Evolutionary conservation across 2,113 vertebrate species (phyloP).

Genomic region (Archocentrus centrarchus): DNA sequence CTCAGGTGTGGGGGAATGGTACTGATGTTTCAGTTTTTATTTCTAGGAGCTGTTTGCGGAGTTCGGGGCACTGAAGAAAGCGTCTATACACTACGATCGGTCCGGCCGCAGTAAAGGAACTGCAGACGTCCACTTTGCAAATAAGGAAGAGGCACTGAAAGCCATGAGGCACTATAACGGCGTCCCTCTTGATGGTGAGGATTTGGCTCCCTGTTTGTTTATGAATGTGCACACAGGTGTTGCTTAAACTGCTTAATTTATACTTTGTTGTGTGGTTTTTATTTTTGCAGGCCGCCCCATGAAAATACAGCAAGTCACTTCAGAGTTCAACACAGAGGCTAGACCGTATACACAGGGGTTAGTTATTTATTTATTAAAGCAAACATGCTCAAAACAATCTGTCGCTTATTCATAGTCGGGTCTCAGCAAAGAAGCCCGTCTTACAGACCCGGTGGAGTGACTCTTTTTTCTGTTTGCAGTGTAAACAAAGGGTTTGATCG

Average conservation of each 20-base stretch:
- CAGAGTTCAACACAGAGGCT: constrained; percentile 88
- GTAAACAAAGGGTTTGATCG: constrained; percentile 70
- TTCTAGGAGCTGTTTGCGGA: constrained; percentile 93
- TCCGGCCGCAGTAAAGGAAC: constrained; percentile 96
- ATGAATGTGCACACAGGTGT: accelerated
- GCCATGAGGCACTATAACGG: constrained; percentile 98
- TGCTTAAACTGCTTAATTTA: background rate
- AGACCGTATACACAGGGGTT: constrained; percentile 88
- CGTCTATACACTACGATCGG: constrained; percentile 92
- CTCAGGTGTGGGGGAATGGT: accelerated
- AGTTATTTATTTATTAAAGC: constrained; percentile 19
- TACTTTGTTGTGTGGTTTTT: background rate
- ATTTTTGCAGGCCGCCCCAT: constrained; percentile 88
- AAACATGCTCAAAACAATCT: background rate
- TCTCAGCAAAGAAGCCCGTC: background rate
- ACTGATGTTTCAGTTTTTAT: background rate
- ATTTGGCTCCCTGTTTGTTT: background rate
- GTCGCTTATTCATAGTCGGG: background rate
- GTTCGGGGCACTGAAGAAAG: constrained; percentile 92
- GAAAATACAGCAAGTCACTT: constrained; percentile 94
- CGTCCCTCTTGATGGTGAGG: constrained; percentile 93
- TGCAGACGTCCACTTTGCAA: constrained; percentile 93
- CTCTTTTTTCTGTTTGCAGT: background rate
- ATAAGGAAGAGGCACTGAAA: constrained; percentile 91
- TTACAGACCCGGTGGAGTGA: background rate